phyloP scores from a whole-genome alignment of 2,888 invertebrate species.

The Tetragnatha montana region DNA sequence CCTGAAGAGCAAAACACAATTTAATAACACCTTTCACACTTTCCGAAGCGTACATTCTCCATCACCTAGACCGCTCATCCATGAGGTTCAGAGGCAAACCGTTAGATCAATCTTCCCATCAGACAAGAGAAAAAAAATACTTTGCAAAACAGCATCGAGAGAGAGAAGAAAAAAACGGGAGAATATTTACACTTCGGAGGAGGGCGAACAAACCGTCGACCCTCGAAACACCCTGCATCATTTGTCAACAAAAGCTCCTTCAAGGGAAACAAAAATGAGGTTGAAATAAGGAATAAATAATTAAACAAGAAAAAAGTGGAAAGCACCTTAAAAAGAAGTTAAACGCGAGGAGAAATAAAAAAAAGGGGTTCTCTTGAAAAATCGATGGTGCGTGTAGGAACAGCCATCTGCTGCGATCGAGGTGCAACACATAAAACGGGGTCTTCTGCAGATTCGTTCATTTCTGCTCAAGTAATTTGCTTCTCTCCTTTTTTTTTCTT shows the following conservation, averaged over 20 bases:
- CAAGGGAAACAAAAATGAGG: slow-evolving; percentile 9
- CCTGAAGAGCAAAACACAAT: neutral
- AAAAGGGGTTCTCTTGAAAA: slow-evolving; percentile 33
- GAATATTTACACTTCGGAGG: slow-evolving; percentile 44
- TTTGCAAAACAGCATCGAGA: slow-evolving; percentile 8
- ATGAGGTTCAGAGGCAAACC: slow-evolving; percentile 14
- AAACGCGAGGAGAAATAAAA: slow-evolving; percentile 16
- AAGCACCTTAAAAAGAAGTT: slow-evolving; percentile 32
- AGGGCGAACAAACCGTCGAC: slow-evolving; percentile 27
- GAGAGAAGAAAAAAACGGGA: slow-evolving; percentile 19
- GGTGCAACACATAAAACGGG: slow-evolving; percentile 29
- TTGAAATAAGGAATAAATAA: slow-evolving; percentile 14
- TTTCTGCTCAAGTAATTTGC: slow-evolving; percentile 48
- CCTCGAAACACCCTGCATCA: slow-evolving; percentile 47
- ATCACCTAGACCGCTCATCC: neutral
- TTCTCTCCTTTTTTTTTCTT: slow-evolving; percentile 9
- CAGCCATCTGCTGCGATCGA: slow-evolving; percentile 36
- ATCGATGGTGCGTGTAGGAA: slow-evolving; percentile 57
- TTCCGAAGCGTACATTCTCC: neutral
- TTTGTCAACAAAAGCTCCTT: slow-evolving; percentile 48
- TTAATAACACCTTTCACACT: neutral
- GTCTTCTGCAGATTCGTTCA: slow-evolving; percentile 43
- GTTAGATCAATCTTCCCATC: slow-evolving; percentile 40
- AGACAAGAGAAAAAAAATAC: slow-evolving; percentile 2
- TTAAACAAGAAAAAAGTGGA: slow-evolving; percentile 32